Conservation (phyloP, 2,888 invertebrate species). For the Meliscaeva auricollis region DNA sequence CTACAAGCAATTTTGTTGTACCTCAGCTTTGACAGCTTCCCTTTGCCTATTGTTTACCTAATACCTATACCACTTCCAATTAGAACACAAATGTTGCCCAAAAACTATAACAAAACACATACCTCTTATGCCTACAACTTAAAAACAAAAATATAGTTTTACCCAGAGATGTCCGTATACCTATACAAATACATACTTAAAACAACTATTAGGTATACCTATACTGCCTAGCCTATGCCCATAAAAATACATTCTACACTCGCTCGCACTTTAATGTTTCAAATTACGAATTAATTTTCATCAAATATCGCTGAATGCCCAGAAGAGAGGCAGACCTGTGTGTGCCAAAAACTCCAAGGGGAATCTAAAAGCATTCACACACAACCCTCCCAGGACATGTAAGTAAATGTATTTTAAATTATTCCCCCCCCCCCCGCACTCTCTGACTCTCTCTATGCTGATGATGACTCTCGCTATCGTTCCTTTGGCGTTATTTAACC, state of each 20-base stretch:
- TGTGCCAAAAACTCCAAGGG: conserved; percentile 35
- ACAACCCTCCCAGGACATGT: conserved; percentile 71
- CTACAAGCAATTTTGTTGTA: conserved; percentile 3
- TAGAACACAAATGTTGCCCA: neutral
- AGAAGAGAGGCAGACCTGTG: conserved; percentile 31
- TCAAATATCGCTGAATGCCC: conserved; percentile 68
- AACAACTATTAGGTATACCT: neutral
- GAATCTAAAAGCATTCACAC: conserved; percentile 59
- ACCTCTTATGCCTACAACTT: neutral
- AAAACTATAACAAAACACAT: conserved; percentile 15
- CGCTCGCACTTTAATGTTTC: conserved; percentile 69
- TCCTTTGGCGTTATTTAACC: conserved; percentile 64
- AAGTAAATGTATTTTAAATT: conserved; percentile 76
- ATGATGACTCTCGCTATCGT: neutral
- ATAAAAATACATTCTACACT: conserved; percentile 30
- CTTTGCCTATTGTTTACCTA: neutral
- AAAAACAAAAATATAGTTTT: conserved; percentile 28
- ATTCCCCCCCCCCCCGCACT: conserved; percentile 27
- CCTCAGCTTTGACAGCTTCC: conserved; percentile 14
- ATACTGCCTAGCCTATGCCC: neutral
- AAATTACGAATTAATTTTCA: conserved; percentile 76
- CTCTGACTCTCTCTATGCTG: neutral
- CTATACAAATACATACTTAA: neutral
- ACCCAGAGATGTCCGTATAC: neutral
- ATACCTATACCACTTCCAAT: neutral